Conservation (phyloP, 2,888 invertebrate species). For the Schizotus pectinicornis region DNA sequence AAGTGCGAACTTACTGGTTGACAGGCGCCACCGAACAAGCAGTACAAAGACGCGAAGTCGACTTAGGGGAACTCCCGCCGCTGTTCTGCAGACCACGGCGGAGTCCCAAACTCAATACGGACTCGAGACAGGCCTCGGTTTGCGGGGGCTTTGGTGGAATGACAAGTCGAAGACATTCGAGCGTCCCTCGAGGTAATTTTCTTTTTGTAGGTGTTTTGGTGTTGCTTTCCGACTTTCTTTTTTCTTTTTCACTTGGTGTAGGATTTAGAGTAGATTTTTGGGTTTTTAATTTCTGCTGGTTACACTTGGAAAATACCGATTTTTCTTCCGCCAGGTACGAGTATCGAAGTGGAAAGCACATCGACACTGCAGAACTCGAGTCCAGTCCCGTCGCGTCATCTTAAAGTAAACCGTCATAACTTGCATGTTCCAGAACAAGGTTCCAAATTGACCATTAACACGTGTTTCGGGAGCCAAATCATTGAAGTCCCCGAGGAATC, state of each 20-base stretch:
- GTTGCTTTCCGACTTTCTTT: constrained; percentile 30
- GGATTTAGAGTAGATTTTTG: constrained; percentile 18
- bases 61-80: constrained; percentile 76
- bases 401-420: constrained; percentile 59
- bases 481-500: constrained; percentile 47
- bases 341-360: constrained; percentile 63
- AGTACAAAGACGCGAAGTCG: constrained; percentile 76
- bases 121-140: constrained; percentile 79
- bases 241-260: constrained; percentile 33
- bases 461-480: constrained; percentile 54
- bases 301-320: background rate
- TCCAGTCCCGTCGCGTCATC: constrained; percentile 55
- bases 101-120: constrained; percentile 78
- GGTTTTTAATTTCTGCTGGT: background rate
- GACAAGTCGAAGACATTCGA: constrained; percentile 70
- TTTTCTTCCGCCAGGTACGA: constrained; percentile 51
- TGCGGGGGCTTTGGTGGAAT: constrained; percentile 64
- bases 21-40: constrained; percentile 81
- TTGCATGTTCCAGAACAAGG: constrained; percentile 62
- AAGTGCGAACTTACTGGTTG: constrained; percentile 80
- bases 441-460: constrained; percentile 61
- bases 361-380: constrained; percentile 64
- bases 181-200: constrained; percentile 63
- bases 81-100: constrained; percentile 82
- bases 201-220: constrained; percentile 21